Base-by-base conservation (phyloP, 1,140 invertebrate species). In the Antheraea mylitta region DNA sequence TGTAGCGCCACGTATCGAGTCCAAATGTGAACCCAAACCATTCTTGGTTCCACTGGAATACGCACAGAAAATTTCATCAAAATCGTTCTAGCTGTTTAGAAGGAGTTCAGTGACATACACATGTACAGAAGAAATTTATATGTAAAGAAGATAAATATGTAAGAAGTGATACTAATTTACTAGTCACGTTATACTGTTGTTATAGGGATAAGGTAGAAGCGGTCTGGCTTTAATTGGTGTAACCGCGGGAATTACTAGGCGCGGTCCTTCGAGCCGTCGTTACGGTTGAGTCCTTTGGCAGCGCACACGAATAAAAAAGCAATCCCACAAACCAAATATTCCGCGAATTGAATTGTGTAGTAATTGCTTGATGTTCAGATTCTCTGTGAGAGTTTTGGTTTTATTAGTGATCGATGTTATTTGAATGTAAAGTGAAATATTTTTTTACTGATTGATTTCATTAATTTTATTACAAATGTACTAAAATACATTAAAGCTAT, bases 181-280 rank as follows among this genome's bases (percentile, higher is more conserved):
- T 53, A 6, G 16, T 6, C 45, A 16, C 6, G 45, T 53, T 53
- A 53, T 53, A 53, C 38, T 16, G 16, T 53, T 13, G 16, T 13
- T 53, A 6, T 53, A 53, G 45, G 45, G 5, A 53, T 53, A 53
- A 53, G 45, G 45, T 53, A 38, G 63, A 42, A 42, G 38, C 38
- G 7, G 38, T 42, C 68, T 70, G 48, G 37, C 58, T 67, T 62
- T 70, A 70, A 70, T 73, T 70, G 68, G 62, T 70, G 72, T 70
- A 70, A 70, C 42, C 66, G 60, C 64, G 67, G 45, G 37, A 73
- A 73, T 70, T 67, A 67, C 68, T 70, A 73, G 70, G 67, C 68
- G 70, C 67, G 58, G 42, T 59, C 36, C 64, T 64, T 67, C 42
- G 69, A 62, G 45, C 58, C 60, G 67, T 69, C 66, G 71, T 73